Evolutionary conservation across 2,797 vertebrate genomes (phyloP).

Genomic region (Tolypeutes matacus): DNA sequence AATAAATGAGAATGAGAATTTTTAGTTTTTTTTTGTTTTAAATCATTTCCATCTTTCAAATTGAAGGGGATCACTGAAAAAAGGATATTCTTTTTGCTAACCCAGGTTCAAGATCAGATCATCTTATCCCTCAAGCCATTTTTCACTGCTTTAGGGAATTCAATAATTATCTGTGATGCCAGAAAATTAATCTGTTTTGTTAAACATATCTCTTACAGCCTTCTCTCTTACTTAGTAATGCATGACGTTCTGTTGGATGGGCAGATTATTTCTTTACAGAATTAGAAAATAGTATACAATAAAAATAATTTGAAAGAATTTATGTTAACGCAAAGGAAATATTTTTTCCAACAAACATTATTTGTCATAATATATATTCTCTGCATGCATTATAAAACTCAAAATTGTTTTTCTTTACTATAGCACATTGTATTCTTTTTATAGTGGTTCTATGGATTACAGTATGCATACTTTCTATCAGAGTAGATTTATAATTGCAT

Average conservation of each 20-base stretch:
- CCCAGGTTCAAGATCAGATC: not conserved
- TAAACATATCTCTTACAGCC: not conserved
- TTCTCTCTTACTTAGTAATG: not conserved
- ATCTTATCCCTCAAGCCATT: not conserved
- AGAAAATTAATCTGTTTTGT: not conserved
- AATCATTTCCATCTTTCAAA: not conserved
- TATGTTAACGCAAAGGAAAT: not conserved
- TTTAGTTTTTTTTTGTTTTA: not conserved
- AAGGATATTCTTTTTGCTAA: not conserved
- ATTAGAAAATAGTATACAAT: not conserved
- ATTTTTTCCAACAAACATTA: not conserved
- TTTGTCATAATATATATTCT: not conserved
- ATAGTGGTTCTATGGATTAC: not conserved
- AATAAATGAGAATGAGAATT: not conserved
- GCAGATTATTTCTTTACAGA: not conserved
- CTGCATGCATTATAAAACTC: not conserved
- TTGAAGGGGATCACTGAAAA: not conserved
- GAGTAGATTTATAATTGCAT: not conserved
- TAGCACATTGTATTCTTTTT: not conserved
- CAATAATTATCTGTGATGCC: not conserved
- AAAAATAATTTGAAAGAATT: not conserved
- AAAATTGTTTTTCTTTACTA: not conserved
- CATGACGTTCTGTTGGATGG: not conserved
- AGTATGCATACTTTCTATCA: not conserved
- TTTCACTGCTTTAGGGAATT: not conserved